These are phyloP conservation scores for Sciurus niger DNA, from an alignment of 2,113 vertebrate genomes.

Conservation along the genomic window DNA sequence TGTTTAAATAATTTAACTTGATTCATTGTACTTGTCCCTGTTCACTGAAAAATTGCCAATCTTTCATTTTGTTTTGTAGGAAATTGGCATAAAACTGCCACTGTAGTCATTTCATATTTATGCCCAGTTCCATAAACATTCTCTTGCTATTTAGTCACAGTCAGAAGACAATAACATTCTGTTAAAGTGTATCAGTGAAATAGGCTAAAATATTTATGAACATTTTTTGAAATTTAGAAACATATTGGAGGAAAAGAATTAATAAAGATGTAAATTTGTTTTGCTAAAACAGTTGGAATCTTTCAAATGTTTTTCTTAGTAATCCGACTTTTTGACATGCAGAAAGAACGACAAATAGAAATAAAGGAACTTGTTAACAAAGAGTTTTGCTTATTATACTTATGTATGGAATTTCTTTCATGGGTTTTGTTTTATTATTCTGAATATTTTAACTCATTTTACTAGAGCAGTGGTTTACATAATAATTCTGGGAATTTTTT, in stretches of 20 bases:
- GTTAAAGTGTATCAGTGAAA: slow-evolving; percentile 38
- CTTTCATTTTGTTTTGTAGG: slow-evolving; percentile 71
- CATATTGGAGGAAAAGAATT: slow-evolving; percentile 50
- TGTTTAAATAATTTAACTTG: slow-evolving; percentile 69
- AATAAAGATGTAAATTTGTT: slow-evolving; percentile 71
- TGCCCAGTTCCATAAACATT: slow-evolving; percentile 33
- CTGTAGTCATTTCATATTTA: slow-evolving; percentile 54
- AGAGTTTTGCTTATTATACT: background rate
- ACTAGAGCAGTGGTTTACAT: slow-evolving; percentile 22
- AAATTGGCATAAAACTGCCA: slow-evolving; percentile 63
- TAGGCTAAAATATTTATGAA: slow-evolving; percentile 64
- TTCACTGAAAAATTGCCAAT: slow-evolving; percentile 56
- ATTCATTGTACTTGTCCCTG: slow-evolving; percentile 57
- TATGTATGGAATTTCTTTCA: slow-evolving; percentile 17
- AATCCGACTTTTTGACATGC: slow-evolving; percentile 10
- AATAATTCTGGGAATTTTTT: slow-evolving; percentile 7
- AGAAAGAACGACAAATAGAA: slow-evolving; percentile 41
- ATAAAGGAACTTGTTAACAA: slow-evolving; percentile 50
- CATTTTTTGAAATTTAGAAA: slow-evolving; percentile 71
- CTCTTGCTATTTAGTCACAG: slow-evolving; percentile 46
- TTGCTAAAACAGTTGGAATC: slow-evolving; percentile 61
- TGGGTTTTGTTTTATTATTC: slow-evolving; percentile 63
- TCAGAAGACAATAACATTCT: slow-evolving; percentile 47
- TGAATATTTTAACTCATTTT: slow-evolving; percentile 58
- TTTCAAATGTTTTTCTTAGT: slow-evolving; percentile 67